phyloP scores from a whole-genome alignment of 1,140 invertebrate species.

The Lamellibrachia luymesi region DNA sequence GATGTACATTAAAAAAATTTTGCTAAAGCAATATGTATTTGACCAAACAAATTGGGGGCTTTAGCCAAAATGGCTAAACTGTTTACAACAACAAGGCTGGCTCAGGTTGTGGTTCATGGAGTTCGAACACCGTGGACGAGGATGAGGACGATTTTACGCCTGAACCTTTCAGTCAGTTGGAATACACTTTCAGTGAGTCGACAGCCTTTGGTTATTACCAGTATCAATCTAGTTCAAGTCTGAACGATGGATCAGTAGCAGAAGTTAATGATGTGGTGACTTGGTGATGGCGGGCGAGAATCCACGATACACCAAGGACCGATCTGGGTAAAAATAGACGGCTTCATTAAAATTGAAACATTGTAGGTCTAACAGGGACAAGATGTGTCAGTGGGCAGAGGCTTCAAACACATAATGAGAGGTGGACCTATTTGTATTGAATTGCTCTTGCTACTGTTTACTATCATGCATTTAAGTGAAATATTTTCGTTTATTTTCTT shows the following conservation, averaged over 20 bases:
- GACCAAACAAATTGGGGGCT: no score
- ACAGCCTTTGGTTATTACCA: not conserved
- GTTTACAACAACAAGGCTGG: no score
- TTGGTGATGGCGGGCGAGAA: not conserved
- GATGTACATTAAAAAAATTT: no score
- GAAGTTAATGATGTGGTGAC: not conserved
- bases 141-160: not conserved
- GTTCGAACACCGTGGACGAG: no score
- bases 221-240: not conserved
- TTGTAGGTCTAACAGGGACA: not conserved
- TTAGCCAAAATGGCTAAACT: no score
- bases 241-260: not conserved
- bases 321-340: not conserved
- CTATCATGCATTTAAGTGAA: no score
- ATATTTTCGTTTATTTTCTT: no score
- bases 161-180: not conserved
- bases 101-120: no score
- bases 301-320: not conserved
- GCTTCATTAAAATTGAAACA: slow-evolving; percentile 5
- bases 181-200: not conserved
- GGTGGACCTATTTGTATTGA: not conserved
- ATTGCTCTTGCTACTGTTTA: not conserved
- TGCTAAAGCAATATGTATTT: no score
- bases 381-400: not conserved
- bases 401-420: not conserved